These are phyloP conservation scores for Oncorhynchus tshawytscha DNA, from an alignment of 2,113 vertebrate species.

Conservation along the genomic window DNA sequence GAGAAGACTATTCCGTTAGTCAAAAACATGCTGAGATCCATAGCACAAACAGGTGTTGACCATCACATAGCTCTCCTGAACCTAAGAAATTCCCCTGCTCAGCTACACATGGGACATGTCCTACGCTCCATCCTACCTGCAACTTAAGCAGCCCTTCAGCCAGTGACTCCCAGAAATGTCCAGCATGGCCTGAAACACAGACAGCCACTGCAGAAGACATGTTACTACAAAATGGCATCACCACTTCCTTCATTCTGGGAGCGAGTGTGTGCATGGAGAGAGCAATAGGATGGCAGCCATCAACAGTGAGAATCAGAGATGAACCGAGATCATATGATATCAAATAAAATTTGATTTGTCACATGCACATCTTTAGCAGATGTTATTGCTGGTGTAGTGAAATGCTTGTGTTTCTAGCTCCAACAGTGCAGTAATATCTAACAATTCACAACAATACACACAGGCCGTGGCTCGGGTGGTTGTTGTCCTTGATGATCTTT, in stretches of 20 bases:
- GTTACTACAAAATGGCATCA: not conserved
- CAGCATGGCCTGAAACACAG: not conserved
- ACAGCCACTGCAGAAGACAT: slow-evolving; percentile 2
- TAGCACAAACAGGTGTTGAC: slow-evolving; percentile 4
- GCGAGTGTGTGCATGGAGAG: slow-evolving; percentile 17
- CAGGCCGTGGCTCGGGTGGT: too few relatives aligned
- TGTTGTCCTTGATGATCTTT: too few relatives aligned
- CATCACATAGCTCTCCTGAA: slow-evolving; percentile 11
- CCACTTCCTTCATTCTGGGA: not conserved
- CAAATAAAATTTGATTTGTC: too few relatives aligned
- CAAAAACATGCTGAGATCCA: slow-evolving; percentile 8
- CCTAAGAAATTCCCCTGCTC: slow-evolving; percentile 18
- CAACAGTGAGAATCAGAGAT: too few relatives aligned
- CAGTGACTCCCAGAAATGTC: not conserved
- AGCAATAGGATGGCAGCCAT: not conserved
- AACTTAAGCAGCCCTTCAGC: slow-evolving; percentile 1
- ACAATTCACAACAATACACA: too few relatives aligned
- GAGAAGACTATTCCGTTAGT: slow-evolving; percentile 9
- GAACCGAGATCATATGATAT: too few relatives aligned
- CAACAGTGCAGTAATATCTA: too few relatives aligned
- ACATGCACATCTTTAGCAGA: too few relatives aligned
- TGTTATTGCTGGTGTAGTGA: too few relatives aligned
- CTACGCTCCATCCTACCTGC: not conserved
- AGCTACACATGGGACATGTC: slow-evolving; percentile 18
- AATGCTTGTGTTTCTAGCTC: too few relatives aligned